Evolutionary conservation across 2,797 vertebrate genomes (phyloP).

Genomic region (Girardinus metallicus): DNA sequence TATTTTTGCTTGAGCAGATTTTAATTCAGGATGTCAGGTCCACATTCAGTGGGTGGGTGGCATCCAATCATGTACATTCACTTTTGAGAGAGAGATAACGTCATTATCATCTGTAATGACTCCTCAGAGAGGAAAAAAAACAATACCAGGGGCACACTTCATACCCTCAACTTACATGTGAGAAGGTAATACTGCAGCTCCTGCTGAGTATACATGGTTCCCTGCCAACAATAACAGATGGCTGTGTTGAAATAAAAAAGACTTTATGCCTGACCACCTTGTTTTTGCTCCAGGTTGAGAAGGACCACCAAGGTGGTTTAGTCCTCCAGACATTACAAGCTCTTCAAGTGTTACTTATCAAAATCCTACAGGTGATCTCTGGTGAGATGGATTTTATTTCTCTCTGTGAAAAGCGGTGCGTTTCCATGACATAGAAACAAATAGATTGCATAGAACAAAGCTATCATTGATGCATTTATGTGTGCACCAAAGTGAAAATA

Average conservation of each 20-base stretch:
- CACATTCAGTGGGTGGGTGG: slow-evolving; percentile 36
- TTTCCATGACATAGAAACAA: slow-evolving; percentile 37
- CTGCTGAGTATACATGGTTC: slow-evolving; percentile 53
- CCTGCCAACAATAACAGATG: slow-evolving; percentile 72
- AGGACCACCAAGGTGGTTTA: slow-evolving; percentile 64
- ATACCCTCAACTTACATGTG: slow-evolving; percentile 32
- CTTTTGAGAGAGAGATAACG: slow-evolving; percentile 44
- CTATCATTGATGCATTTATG: neutral
- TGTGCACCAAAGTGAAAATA: slow-evolving; percentile 24
- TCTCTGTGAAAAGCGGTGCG: slow-evolving; percentile 16
- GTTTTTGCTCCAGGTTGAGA: slow-evolving; percentile 56
- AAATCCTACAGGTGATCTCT: slow-evolving; percentile 58
- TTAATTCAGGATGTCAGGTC: slow-evolving; percentile 57
- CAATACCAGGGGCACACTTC: slow-evolving; percentile 25
- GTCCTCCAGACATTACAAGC: slow-evolving; percentile 54
- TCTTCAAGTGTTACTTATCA: slow-evolving; percentile 60
- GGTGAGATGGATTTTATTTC: slow-evolving; percentile 38
- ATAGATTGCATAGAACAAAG: neutral
- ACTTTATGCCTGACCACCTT: slow-evolving; percentile 57
- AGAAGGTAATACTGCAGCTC: slow-evolving; percentile 48
- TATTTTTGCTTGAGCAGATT: slow-evolving; percentile 48
- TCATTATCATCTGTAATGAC: slow-evolving; percentile 40
- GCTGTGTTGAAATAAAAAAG: slow-evolving; percentile 64
- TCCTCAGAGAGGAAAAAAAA: slow-evolving; percentile 27
- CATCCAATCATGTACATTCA: slow-evolving; percentile 29